These are phyloP conservation scores for Amphiprion percula DNA, from an alignment of 2,113 vertebrate species.

Conservation along the genomic window DNA sequence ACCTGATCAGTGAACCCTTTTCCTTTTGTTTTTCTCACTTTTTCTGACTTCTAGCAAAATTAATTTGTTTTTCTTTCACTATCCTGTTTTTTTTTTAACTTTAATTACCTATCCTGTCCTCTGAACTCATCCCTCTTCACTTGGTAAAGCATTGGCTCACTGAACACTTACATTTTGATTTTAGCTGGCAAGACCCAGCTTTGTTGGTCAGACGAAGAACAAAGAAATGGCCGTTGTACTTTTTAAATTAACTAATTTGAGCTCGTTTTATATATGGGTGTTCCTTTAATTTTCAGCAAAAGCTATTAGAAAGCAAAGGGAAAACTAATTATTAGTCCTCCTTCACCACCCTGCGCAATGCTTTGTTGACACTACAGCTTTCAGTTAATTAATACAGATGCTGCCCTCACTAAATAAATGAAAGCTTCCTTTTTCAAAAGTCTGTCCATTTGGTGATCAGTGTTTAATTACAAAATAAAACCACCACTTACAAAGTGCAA, in stretches of 20 bases:
- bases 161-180: conserved; percentile 23
- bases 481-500: conserved; percentile 43
- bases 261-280: conserved; percentile 25
- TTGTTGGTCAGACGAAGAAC: conserved; percentile 4
- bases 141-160: neutral
- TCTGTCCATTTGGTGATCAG: conserved; percentile 47
- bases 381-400: conserved; percentile 37
- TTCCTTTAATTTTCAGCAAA: conserved; percentile 10
- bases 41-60: neutral
- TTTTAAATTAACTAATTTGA: conserved; percentile 29
- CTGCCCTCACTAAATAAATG: conserved; percentile 36
- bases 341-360: conserved; percentile 30
- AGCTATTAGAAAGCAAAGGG: conserved; percentile 27
- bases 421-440: conserved; percentile 51
- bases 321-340: conserved; percentile 34
- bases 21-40: neutral
- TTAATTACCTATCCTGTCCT: conserved; percentile 12
- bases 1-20: neutral
- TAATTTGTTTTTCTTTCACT: conserved; percentile 13
- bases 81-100: conserved; percentile 7
- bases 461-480: conserved; percentile 55
- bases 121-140: conserved; percentile 5
- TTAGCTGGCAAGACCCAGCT: neutral
- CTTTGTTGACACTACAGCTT: conserved; percentile 8
- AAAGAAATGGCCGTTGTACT: neutral